A percentile compares a stretch with the other conserved stretches of the same genome.
These are phyloP conservation scores for Nasua narica DNA, from an alignment of 2,797 vertebrate genomes.

Conservation along the genomic window DNA sequence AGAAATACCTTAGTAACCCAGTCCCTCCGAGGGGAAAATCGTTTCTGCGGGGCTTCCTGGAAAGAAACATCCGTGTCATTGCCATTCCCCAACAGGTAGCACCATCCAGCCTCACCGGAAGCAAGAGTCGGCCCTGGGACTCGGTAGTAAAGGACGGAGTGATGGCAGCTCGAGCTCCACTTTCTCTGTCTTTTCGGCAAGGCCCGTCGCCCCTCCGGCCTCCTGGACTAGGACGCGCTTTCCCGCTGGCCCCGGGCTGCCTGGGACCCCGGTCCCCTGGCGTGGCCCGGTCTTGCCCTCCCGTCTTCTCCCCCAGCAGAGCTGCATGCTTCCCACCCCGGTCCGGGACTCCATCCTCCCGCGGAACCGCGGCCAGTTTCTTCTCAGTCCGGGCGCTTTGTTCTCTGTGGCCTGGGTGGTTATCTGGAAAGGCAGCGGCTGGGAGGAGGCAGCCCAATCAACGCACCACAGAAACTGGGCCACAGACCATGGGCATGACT, in stretches of 20 bases:
- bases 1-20: not conserved
- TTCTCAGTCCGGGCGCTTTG: not conserved
- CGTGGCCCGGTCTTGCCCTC: not conserved
- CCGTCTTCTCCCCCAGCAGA: not conserved
- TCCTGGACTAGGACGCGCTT: not conserved
- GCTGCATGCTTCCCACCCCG: not conserved
- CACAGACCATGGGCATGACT: not conserved
- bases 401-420: not conserved
- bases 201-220: not conserved
- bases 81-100: not conserved
- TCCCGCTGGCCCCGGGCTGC: not conserved
- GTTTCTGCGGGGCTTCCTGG: not conserved
- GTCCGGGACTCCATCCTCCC: not conserved
- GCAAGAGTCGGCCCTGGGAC: not conserved
- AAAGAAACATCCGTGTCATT: not conserved
- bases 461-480: not conserved
- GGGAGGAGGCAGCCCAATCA: fast-evolving
- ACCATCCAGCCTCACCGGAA: not conserved
- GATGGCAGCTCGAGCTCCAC: not conserved
- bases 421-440: not conserved
- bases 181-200: not conserved
- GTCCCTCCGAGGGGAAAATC: not conserved
- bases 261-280: not conserved
- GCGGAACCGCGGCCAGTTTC: not conserved
- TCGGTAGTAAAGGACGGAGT: not conserved